These are phyloP conservation scores for Acrocera orbiculus DNA, from an alignment of 2,888 invertebrate genomes.

Conservation along the genomic window DNA sequence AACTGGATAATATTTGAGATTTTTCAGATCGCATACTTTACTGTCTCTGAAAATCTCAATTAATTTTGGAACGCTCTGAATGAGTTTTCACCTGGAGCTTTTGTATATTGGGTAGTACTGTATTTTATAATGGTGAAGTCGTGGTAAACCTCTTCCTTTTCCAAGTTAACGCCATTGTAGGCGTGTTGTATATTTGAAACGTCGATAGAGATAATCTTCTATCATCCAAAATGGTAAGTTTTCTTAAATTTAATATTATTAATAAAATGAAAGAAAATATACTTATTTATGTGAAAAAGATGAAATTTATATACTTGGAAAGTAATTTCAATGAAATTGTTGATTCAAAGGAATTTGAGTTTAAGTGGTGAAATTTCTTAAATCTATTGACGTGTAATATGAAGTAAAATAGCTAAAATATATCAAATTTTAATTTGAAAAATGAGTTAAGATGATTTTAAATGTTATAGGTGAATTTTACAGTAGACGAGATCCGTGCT, in stretches of 20 bases:
- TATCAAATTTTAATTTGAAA: not conserved
- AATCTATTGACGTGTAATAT: not conserved
- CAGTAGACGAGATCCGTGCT: conserved; percentile 96
- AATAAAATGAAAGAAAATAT: not conserved
- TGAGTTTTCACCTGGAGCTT: no score
- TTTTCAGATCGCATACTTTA: no score
- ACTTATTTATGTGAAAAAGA: not conserved
- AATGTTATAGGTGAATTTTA: conserved; percentile 89
- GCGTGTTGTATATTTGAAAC: conserved; percentile 61
- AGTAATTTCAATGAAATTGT: not conserved
- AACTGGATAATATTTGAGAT: no score
- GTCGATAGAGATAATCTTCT: conserved; percentile 50
- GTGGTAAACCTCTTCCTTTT: conserved; percentile 38
- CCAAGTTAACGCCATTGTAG: conserved; percentile 74
- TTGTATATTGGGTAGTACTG: no score
- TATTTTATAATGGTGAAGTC: conserved; percentile 5
- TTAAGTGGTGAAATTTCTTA: not conserved
- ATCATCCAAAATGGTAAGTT: conserved; percentile 39
- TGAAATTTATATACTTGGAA: conserved; percentile 5
- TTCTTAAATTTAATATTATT: conserved; percentile 15
- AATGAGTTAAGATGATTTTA: conserved; percentile 1
- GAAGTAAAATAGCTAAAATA: not conserved
- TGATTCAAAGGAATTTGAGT: not conserved
- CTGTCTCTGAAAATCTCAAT: no score
- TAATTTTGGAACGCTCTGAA: no score